Percentiles rank a stretch among this genome's conserved stretches.
Conservation (phyloP, 2,797 vertebrate genomes). For the Hoplostethus mediterraneus region DNA sequence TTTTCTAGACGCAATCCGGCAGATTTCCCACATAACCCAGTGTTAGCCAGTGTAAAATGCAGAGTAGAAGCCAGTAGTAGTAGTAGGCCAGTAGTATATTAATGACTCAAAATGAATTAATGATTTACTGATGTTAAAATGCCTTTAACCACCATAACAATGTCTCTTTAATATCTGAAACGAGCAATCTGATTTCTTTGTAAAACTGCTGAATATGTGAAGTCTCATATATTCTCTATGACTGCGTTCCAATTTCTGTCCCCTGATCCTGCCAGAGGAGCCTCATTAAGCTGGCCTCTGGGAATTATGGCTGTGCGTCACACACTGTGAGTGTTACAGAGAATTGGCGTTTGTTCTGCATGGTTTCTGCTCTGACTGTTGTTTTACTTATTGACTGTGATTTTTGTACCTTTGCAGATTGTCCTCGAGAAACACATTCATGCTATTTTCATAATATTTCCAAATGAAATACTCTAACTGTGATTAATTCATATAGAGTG, state of each 20-base stretch:
- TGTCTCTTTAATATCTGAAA: not conserved
- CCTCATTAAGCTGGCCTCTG: conserved; percentile 1
- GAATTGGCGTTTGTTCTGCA: no score
- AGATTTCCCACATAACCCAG: conserved; percentile 47
- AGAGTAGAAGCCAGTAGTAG: conserved; percentile 1
- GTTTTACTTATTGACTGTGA: no score
- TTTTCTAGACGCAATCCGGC: conserved; percentile 40
- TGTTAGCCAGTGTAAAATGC: conserved; percentile 27
- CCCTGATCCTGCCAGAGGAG: not conserved
- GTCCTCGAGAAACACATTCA: not conserved
- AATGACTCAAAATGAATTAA: not conserved
- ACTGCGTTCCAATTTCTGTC: not conserved
- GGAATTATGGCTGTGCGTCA: not conserved
- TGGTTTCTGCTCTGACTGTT: no score
- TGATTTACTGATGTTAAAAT: not conserved
- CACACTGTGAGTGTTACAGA: not conserved
- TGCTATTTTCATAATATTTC: not conserved
- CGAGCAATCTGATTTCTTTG: not conserved
- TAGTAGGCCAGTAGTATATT: not conserved
- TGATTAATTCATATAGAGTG: not conserved
- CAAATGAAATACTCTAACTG: not conserved
- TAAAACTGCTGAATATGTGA: not conserved
- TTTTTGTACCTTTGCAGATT: no score
- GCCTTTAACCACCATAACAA: no score
- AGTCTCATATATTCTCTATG: not conserved